Evolutionary conservation across 2,113 vertebrate species (phyloP), one percentile per base, ranked within the genome.

Genomic region (Anolis carolinensis): DNA sequence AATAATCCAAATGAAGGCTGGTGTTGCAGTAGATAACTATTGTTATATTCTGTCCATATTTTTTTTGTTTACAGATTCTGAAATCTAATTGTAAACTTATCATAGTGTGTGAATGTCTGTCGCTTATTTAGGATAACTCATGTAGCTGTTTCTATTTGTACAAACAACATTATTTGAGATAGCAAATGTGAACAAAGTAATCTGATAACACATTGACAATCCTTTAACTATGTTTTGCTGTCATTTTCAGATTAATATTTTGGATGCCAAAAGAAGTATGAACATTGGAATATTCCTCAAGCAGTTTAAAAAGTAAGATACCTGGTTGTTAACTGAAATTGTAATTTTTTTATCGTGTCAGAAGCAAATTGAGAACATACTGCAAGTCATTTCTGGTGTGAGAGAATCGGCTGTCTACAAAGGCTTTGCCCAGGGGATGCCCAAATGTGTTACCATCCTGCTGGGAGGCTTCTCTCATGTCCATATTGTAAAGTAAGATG

Each of bases 221-320:
- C 71, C 52, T 83, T 75, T 75, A 34, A 50, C 81, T 81, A 25
- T 7, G 23, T 59, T 36, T 94, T 90, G 30, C 44, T 84, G 85
- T 92, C 72, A 88, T 70, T 92, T 82, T 62, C 93, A 99, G 98
- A 94, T 99, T 95, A 97, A 97, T 91, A 96, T 99, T 95, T 96
- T 99, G 93, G 98, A 99, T 95, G 97, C 98, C 89, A 99, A 99
- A 94, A 97, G 98, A 92, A 98, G 97, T 87, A 99, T 99, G 98
- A 99, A 99, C 78, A 96, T 99, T 94, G 98, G 98, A 25, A 99
- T 99, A 95, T 99, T 99, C 95, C 97, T 99, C 89, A 99, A 98
- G 91, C 98, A 99, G 89, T 99, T 99, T 94, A 99, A 99, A 95
- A 99, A 97, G 98, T 99, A 98, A 98, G 98, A 68, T 88, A 73